A percentile compares a stretch with the other conserved stretches of the same genome.
Conservation (phyloP, 2,797 vertebrate species). For the Anabacerthia variegaticeps region DNA sequence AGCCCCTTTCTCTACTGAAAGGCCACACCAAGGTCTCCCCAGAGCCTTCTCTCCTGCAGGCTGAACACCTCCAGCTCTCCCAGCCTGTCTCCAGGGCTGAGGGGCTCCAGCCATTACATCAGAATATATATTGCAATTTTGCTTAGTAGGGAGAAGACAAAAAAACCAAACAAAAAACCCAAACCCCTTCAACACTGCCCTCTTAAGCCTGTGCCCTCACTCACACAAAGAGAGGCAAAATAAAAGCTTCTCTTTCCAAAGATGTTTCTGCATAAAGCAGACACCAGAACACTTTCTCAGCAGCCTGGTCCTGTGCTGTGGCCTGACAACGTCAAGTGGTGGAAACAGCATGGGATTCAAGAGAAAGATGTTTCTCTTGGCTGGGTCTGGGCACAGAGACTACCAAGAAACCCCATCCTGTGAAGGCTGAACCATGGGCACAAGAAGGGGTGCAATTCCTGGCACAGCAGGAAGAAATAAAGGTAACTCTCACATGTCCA, state of each 20-base stretch:
- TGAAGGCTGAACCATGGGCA: not conserved
- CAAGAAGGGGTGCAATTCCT: not conserved
- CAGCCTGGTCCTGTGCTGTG: not conserved
- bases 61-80: not conserved
- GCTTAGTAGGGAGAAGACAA: not conserved
- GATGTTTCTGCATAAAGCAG: not conserved
- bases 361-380: not conserved
- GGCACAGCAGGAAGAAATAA: not conserved
- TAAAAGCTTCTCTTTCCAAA: not conserved
- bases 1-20: not conserved
- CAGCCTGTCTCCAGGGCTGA: not conserved
- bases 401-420: not conserved
- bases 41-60: not conserved
- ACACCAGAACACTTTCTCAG: not conserved
- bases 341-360: not conserved
- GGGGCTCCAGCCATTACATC: no score
- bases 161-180: not conserved
- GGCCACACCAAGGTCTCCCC: not conserved
- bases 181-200: not conserved
- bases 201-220: not conserved
- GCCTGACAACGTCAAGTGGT: not conserved
- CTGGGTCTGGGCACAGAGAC: not conserved
- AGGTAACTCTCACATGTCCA: not conserved
- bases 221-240: not conserved
- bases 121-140: not conserved